Evolutionary conservation across 2,797 vertebrate genomes (phyloP).

Genomic region (Peromyscus attwateri): DNA sequence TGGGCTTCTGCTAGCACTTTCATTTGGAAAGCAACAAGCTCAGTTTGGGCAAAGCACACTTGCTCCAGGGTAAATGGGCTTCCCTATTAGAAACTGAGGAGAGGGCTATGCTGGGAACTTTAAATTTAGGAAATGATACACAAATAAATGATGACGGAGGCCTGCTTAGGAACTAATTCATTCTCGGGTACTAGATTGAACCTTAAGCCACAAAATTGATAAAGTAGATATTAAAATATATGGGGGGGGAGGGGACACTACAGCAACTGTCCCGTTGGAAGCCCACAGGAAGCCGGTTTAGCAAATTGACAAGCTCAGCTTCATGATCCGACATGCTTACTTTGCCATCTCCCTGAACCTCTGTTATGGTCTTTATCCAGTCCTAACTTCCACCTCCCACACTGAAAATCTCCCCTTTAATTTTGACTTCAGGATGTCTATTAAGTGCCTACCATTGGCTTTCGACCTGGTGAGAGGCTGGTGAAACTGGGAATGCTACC

Average conservation of each 20-base stretch:
- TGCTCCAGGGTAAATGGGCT: not conserved
- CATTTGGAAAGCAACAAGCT: not conserved
- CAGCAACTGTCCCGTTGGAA: not conserved
- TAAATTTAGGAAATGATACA: not conserved
- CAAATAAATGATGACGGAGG: not conserved
- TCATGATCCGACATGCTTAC: not conserved
- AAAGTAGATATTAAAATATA: not conserved
- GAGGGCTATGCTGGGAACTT: not conserved
- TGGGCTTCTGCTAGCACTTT: not conserved
- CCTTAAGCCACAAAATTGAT: not conserved
- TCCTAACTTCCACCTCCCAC: not conserved
- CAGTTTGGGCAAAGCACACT: not conserved
- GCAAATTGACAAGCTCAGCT: not conserved
- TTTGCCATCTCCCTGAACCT: not conserved
- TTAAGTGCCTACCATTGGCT: too few relatives aligned
- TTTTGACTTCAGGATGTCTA: constrained; percentile 16
- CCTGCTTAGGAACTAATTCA: not conserved
- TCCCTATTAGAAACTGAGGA: not conserved
- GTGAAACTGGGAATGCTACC: not conserved
- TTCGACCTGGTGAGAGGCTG: not conserved
- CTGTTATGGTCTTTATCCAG: not conserved
- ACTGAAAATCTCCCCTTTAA: not conserved
- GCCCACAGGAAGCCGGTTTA: not conserved
- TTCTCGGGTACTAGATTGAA: not conserved
- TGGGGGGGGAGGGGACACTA: not conserved